phyloP scores from a whole-genome alignment of 1,140 invertebrate genomes.

The Saccostrea cuccullata region DNA sequence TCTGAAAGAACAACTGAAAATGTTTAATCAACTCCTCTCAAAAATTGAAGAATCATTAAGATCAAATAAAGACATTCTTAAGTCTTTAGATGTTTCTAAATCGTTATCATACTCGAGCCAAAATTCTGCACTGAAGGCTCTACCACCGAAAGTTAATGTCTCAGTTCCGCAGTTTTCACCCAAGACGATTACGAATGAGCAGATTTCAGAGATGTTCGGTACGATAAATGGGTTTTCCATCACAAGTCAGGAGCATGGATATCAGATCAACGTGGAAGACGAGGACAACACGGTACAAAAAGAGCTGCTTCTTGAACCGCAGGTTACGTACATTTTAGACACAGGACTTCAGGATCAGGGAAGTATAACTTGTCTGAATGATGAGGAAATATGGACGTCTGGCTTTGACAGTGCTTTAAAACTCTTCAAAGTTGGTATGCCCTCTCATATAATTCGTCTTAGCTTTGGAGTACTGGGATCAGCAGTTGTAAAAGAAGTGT shows the following conservation, averaged over 20 bases:
- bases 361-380: background rate
- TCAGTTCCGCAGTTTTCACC: background rate
- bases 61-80: background rate
- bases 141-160: background rate
- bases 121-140: background rate
- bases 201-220: background rate
- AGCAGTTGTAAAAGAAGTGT: background rate
- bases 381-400: background rate
- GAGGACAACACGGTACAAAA: background rate
- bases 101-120: background rate
- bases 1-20: background rate
- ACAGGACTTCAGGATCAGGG: background rate
- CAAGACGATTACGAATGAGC: background rate
- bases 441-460: background rate
- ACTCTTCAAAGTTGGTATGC: background rate
- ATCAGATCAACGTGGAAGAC: background rate
- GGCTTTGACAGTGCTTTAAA: background rate
- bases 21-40: background rate
- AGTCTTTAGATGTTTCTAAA: background rate
- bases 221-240: background rate
- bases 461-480: background rate
- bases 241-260: background rate
- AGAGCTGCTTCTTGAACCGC: background rate
- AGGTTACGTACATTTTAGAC: background rate
- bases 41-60: background rate